Conservation (phyloP, 2,888 invertebrate genomes). For the Anarsia innoxiella region DNA sequence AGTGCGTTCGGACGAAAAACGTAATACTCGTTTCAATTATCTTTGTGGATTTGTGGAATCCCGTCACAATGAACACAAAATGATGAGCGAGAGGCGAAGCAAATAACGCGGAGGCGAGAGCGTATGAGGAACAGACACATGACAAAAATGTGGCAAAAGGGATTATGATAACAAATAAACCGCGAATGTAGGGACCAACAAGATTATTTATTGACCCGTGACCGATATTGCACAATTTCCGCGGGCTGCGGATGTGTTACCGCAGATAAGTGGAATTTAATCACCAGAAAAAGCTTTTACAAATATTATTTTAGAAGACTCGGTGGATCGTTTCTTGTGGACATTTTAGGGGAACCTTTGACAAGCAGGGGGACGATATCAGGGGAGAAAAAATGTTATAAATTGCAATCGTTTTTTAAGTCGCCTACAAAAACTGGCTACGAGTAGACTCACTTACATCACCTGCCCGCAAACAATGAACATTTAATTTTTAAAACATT, state of each 20-base stretch:
- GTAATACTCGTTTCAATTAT: constrained; percentile 46
- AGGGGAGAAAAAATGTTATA: too few relatives aligned
- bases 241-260: constrained; percentile 5
- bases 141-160: constrained; percentile 29
- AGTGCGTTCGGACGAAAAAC: constrained; percentile 32
- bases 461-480: too few relatives aligned
- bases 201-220: constrained; percentile 22
- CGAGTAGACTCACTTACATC: too few relatives aligned
- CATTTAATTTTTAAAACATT: too few relatives aligned
- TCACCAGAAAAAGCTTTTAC: constrained; percentile 2
- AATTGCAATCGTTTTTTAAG: too few relatives aligned
- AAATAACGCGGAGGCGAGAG: constrained; percentile 24
- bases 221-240: constrained; percentile 18
- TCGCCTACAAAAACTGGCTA: too few relatives aligned
- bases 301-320: background rate
- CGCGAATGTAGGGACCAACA: constrained; percentile 21
- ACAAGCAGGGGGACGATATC: too few relatives aligned
- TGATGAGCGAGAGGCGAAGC: constrained; percentile 23
- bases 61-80: constrained; percentile 31
- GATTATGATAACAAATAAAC: constrained; percentile 34
- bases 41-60: constrained; percentile 37
- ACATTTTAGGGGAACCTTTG: too few relatives aligned
- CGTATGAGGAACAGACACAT: constrained; percentile 26
- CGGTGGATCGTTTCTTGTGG: background rate
- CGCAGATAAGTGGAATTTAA: constrained; percentile 5